phyloP scores from a whole-genome alignment of 2,113 vertebrate species.

The Genyomyrus donnyi region DNA sequence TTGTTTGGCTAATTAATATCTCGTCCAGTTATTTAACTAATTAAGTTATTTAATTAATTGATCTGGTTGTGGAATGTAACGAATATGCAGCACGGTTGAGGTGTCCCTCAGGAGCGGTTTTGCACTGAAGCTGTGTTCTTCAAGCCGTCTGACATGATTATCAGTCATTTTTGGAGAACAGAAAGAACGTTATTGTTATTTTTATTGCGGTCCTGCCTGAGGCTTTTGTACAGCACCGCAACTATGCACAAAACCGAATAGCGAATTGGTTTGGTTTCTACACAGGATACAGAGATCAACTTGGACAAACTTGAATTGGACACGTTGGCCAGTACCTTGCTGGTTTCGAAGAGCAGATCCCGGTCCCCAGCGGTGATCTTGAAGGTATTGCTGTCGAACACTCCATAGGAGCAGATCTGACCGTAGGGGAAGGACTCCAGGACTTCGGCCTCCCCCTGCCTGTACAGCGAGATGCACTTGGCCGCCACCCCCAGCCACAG shows the following conservation, averaged over 20 bases:
- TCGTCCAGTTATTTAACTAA: not conserved
- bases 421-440: conserved; percentile 79
- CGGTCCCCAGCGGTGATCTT: conserved; percentile 74
- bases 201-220: not conserved
- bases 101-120: not conserved
- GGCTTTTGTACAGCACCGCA: not conserved
- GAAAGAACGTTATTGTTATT: not conserved
- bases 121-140: not conserved
- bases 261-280: not conserved
- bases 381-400: conserved; percentile 78
- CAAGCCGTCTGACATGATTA: not conserved
- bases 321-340: conserved; percentile 60
- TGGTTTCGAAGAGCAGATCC: conserved; percentile 80
- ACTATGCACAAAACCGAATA: not conserved
- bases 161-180: not conserved
- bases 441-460: conserved; percentile 76
- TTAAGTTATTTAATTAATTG: not conserved
- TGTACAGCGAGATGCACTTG: conserved; percentile 77
- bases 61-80: not conserved
- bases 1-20: not conserved
- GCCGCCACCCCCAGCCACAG: conserved; percentile 81
- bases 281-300: not conserved
- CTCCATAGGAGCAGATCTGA: conserved; percentile 80
- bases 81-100: not conserved
- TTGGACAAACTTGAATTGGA: not conserved